Evolutionary conservation across 2,113 vertebrate genomes (phyloP), one percentile per base, ranked within the genome.

Genomic region (Vulpes vulpes): DNA sequence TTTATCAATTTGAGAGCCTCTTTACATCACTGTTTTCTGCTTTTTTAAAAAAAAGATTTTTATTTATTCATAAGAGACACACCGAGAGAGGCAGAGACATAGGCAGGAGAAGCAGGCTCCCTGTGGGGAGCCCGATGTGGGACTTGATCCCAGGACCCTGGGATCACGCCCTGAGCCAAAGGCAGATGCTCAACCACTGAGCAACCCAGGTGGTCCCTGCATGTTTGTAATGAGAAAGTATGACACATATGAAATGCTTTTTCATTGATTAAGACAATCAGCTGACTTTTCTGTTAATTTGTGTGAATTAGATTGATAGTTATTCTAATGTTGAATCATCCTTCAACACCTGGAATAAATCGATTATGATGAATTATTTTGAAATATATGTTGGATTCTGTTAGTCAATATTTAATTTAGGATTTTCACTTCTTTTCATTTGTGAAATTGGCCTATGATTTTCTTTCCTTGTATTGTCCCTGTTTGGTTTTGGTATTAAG

Each of bases 371-470:
- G n/a, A 87, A 19, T 35, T 93, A 67, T 86, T 95, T 91, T 30
- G 60, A 92, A 91, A 76, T 88, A 69, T 53, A 49, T 55, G 1
- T 82, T 91, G 65, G 32, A 78, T 89, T 93, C 62, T 96, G 43
- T 59, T 69, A 65, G 59, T 69, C 51, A 76, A n/a, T 89, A 89
- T 91, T 92, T 71, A 88, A 62, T 12, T 78, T 95, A 79, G 11
- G 25, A 49, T 62, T 89, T 60, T 73, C n/a, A 51, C 89, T 69
- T 95, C 60, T 23, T 76, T 78, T 69, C 55, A 2, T 91, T 35
- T 35, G 59, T 94, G 17, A 95, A 95, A 76, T 43, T 89, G 20
- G 25, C 11, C 15, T 62, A 30, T 69, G 35, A 49, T 91, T 64
- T 86, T 91, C 43, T 94, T 96, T 89, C 17, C 38, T 79, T 73